Evolutionary conservation across 2,797 vertebrate species (phyloP).

Genomic region (Babyrousa celebensis): DNA sequence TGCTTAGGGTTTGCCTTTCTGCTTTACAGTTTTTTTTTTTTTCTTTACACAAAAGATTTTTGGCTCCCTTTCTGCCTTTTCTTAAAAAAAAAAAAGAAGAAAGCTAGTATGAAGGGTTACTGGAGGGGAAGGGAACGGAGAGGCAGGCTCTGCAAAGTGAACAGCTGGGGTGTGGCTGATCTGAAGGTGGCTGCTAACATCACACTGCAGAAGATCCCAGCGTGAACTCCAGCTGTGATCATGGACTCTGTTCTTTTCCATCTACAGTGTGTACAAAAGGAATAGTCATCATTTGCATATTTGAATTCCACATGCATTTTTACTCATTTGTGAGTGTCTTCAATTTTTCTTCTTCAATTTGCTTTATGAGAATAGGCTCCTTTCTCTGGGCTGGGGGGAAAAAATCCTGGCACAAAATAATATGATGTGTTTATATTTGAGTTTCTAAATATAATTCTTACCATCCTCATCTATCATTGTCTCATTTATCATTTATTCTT

Average conservation of each 20-base stretch:
- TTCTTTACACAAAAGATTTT: slow-evolving; percentile 69
- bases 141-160: neutral
- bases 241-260: slow-evolving; percentile 29
- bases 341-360: slow-evolving; percentile 78
- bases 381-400: neutral
- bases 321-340: slow-evolving; percentile 67
- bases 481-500: slow-evolving; percentile 85
- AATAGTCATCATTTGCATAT: slow-evolving; percentile 73
- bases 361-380: slow-evolving; percentile 44
- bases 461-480: slow-evolving; percentile 75
- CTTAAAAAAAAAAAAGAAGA: slow-evolving; percentile 2
- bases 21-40: slow-evolving; percentile 62
- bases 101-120: neutral
- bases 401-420: slow-evolving; percentile 54
- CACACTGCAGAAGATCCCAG: slow-evolving; percentile 43
- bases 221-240: slow-evolving; percentile 56
- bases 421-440: slow-evolving; percentile 83
- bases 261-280: slow-evolving; percentile 61
- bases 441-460: slow-evolving; percentile 81
- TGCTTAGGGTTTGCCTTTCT: slow-evolving; percentile 50
- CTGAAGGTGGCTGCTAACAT: slow-evolving; percentile 42
- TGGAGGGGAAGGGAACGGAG: neutral
- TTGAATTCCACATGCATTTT: slow-evolving; percentile 76
- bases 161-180: slow-evolving; percentile 56
- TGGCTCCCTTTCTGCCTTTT: slow-evolving; percentile 44